A percentile compares a stretch with the other conserved stretches of the same genome.
phyloP scores from a whole-genome alignment of 2,113 vertebrate species.

The Aix galericulata region DNA sequence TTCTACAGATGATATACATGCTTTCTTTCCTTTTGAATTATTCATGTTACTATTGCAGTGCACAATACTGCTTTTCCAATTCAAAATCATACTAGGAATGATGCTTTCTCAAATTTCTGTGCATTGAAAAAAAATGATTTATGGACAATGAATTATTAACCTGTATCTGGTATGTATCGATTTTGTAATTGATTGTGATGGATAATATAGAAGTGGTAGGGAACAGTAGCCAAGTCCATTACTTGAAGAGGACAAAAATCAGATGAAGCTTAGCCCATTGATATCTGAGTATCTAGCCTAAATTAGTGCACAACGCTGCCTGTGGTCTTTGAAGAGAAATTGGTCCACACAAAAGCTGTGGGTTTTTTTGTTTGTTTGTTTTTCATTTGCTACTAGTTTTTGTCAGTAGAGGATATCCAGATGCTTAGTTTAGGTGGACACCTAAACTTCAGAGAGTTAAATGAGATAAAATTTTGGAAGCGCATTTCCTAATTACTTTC shows the following conservation, averaged over 20 bases:
- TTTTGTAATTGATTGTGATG: neutral
- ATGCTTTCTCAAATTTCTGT: neutral
- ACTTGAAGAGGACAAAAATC: neutral
- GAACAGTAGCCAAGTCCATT: neutral
- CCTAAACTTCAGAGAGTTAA: neutral
- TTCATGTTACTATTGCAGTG: neutral
- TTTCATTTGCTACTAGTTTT: neutral
- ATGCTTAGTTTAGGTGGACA: neutral
- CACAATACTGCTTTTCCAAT: neutral
- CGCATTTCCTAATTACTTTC: neutral
- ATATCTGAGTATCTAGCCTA: neutral
- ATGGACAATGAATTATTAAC: neutral
- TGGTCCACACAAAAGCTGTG: neutral
- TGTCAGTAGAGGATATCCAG: neutral
- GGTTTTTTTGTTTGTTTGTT: too few relatives aligned
- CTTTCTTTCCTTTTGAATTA: neutral
- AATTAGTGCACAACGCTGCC: neutral
- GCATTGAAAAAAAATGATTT: too few relatives aligned
- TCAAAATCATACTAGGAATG: neutral
- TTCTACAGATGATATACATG: neutral
- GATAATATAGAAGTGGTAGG: neutral
- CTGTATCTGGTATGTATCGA: rapidly evolving
- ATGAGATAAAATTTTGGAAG: neutral
- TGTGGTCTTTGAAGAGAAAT: neutral
- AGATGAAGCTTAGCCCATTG: neutral